Base-by-base conservation (phyloP, 2,888 invertebrate species). In the Chrysolina americana region DNA sequence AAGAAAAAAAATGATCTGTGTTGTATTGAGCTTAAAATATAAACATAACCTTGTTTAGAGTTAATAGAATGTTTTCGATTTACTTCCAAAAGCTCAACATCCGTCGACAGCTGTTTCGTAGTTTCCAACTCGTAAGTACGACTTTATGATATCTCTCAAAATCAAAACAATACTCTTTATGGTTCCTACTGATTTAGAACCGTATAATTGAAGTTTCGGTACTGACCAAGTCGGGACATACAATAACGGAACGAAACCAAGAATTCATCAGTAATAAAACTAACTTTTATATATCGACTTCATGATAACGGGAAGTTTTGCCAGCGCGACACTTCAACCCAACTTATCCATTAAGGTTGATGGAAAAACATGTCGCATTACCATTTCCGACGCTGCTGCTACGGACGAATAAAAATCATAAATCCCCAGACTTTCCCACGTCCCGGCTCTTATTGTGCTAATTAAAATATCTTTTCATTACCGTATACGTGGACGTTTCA, bases 381-480 rank as follows among this genome's bases (percentile, higher is more conserved):
- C 80, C 82, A 82, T 83, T 80, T 81, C 80, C 75, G 78, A 78
- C 81, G 77, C 76, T 76, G 77, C 19, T 63, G 75, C 74, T 65
- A 23, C 76, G 77, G 74, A 78, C 76, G 81, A 81, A 81, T 82
- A 83, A 83, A 81, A 81, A 81, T 83, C 81, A 80, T 83, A 83
- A 83, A 82, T 82, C 78, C 80, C 78, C 65, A 41, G 65, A 74
- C 78, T 80, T 81, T 79, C 81, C 79, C 78, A 78, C 79, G 74
- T 75, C 68, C 70, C 68, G 69, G 77, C 80, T 82, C 81, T 83
- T 82, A 83, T 81, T 82, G 81, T 79, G 79, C 82, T 83, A 83
- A 83, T 83, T 83, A 83, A 80, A 82, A 83, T 83, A 82, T 82
- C 82, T 82, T 83, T 82, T 82, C 82, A 82, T 82, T 82, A 81